Evolutionary conservation across 2,113 vertebrate species (phyloP), one percentile per base, ranked within the genome.

Genomic region (Aspidoscelis tigris): DNA sequence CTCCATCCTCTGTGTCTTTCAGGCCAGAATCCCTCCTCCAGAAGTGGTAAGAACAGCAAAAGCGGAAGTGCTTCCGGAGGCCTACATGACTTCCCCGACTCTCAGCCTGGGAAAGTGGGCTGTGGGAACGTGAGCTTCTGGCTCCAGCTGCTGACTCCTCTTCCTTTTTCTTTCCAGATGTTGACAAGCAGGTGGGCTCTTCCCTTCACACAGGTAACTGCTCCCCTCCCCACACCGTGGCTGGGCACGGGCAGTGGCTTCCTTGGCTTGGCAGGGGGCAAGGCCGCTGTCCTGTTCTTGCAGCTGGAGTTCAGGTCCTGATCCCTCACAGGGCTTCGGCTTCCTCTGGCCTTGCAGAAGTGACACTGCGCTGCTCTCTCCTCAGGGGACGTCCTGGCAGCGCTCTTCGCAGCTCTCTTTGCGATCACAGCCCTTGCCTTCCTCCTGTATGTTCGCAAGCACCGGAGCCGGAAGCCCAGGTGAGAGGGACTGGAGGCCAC

Each of bases 351-450:
- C 44, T 73, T 24, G 43, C 70, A 26, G 8, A 33, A 14, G 24
- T 58, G 53, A 53, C 1, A 6, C 9, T 41, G 7, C 20, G 7
- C 39, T 4, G 3, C n/a, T 66, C 33, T 78, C 20, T 84, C 83
- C 53, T 20, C 88, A 97, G 96, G 96, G 47, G 95, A 96, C 0
- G 91, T 96, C 80, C 84, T 97, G 88, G 96, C 96, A 0, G 84
- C 95, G 73, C 87, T 96, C 71, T 97, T 97, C 0, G 96, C 96
- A 44, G 84, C 94, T 50, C 96, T 97, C 75, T 97, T 97, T 80
- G 95, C 88, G 0, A 4, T 88, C 74, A 96, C 95, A 0, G 87
- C 91, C 0, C 22, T 96, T 1, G 92, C 94, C 21, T 95, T 96
- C 87, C 80, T 96, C 18, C 79, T 95, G 44, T 96, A 96, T 11